These are phyloP conservation scores for Amphimedon queenslandica DNA, from an alignment of 37 sponge, comb jelly and placozoan species.

Conservation along the genomic window DNA sequence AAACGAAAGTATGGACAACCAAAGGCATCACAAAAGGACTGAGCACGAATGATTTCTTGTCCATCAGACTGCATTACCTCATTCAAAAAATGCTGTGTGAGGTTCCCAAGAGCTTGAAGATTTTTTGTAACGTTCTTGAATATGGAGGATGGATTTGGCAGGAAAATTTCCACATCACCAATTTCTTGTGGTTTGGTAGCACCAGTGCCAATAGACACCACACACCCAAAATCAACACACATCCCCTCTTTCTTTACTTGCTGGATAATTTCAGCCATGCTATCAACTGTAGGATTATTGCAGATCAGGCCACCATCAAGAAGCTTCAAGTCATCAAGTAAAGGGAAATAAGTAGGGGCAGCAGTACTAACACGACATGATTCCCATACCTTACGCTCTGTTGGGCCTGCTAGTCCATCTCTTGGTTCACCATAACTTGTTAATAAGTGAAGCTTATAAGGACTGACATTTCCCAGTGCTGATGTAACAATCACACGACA, in stretches of 20 bases:
- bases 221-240: conserved; percentile 20
- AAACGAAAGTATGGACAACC: conserved; percentile 20
- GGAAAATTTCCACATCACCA: conserved; percentile 6
- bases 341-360: conserved; percentile 59
- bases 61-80: conserved; percentile 29
- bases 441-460: conserved; percentile 54
- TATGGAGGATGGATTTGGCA: not conserved
- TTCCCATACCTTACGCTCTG: conserved; percentile 51
- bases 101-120: conserved; percentile 1
- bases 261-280: conserved; percentile 47
- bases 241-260: conserved; percentile 17
- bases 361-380: conserved; percentile 42
- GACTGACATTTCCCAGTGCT: conserved; percentile 42
- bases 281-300: conserved; percentile 61
- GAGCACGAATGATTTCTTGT: conserved; percentile 29
- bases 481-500: conserved; percentile 47
- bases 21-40: conserved; percentile 25
- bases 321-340: conserved; percentile 35
- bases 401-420: conserved; percentile 47
- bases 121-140: not conserved
- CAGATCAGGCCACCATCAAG: conserved; percentile 65
- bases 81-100: conserved; percentile 21
- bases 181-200: not conserved
- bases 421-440: too few relatives aligned
- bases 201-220: conserved; percentile 50